Percentiles rank a stretch among this genome's conserved stretches.
Conservation (phyloP, 2,888 invertebrate genomes). For the Dermolepida albohirtum region DNA sequence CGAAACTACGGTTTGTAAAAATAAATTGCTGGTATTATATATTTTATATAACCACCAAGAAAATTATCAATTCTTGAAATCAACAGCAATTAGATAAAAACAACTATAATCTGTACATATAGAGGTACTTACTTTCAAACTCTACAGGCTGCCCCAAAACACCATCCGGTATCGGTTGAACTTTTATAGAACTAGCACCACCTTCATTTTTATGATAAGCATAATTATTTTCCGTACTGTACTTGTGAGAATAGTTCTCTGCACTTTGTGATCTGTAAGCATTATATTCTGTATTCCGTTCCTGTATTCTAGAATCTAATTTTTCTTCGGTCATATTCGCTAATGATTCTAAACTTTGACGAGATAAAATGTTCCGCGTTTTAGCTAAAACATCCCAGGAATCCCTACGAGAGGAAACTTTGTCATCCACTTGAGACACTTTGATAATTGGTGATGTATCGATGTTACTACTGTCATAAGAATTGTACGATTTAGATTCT, state of each 20-base stretch:
- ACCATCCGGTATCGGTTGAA: constrained; percentile 89
- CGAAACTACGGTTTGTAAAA: too few species aligned
- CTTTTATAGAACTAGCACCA: constrained; percentile 83
- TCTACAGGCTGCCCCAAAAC: constrained; percentile 91
- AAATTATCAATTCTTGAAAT: too few species aligned
- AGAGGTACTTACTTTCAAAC: constrained; percentile 85
- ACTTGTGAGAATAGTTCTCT: constrained; percentile 59
- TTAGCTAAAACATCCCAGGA: constrained; percentile 88
- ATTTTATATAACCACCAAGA: too few species aligned
- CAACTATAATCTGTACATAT: background rate
- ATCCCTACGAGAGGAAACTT: constrained; percentile 72
- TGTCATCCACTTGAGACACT: constrained; percentile 72
- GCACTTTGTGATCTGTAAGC: constrained; percentile 51
- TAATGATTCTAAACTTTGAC: constrained; percentile 77
- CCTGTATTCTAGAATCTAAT: constrained; percentile 61
- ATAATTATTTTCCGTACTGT: constrained; percentile 52
- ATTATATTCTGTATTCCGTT: constrained; percentile 31
- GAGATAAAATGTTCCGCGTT: constrained; percentile 79
- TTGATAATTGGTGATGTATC: constrained; percentile 71
- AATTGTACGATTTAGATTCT: constrained; percentile 55
- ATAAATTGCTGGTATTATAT: too few species aligned
- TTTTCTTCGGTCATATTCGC: constrained; percentile 76
- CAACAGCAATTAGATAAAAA: background rate
- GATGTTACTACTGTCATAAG: constrained; percentile 53
- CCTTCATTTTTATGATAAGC: constrained; percentile 51